A percentile compares a stretch with the other conserved stretches of the same genome.
phyloP scores from a whole-genome alignment of 2,888 invertebrate species.

The Protodeltote pygarga region DNA sequence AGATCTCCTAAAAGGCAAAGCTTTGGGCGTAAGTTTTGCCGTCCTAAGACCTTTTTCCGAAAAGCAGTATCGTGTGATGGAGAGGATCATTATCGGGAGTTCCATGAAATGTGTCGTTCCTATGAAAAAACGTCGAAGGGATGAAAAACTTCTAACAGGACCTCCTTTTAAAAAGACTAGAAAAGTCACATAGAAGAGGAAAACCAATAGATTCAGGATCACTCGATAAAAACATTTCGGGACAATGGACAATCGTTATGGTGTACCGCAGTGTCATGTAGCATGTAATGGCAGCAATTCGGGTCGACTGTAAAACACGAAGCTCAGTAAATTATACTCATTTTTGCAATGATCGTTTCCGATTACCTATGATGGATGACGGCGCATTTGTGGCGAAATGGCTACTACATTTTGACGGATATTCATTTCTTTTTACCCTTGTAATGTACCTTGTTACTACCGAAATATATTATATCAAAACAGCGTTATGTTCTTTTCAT shows the following conservation, averaged over 20 bases:
- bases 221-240: conserved; percentile 53
- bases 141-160: conserved; percentile 62
- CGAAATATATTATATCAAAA: conserved; percentile 38
- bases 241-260: conserved; percentile 66
- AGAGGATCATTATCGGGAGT: conserved; percentile 69
- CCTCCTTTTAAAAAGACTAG: conserved; percentile 67
- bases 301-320: conserved; percentile 74
- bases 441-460: conserved; percentile 41
- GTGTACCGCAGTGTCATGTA: conserved; percentile 71
- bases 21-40: conserved; percentile 73
- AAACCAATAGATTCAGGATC: conserved; percentile 39
- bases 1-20: conserved; percentile 73
- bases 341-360: conserved; percentile 83
- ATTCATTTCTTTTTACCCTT: conserved; percentile 49
- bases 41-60: conserved; percentile 72
- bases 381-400: conserved; percentile 63
- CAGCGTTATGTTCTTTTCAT: conserved; percentile 20
- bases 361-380: conserved; percentile 79
- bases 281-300: conserved; percentile 79
- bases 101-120: conserved; percentile 59
- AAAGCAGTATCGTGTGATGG: conserved; percentile 73
- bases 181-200: conserved; percentile 43
- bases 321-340: conserved; percentile 79
- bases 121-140: conserved; percentile 63
- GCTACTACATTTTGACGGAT: conserved; percentile 59